A percentile compares a stretch with the other conserved stretches of the same genome.
These are phyloP conservation scores for Anodontia alba DNA, from an alignment of 2,888 invertebrate genomes.

Conservation along the genomic window DNA sequence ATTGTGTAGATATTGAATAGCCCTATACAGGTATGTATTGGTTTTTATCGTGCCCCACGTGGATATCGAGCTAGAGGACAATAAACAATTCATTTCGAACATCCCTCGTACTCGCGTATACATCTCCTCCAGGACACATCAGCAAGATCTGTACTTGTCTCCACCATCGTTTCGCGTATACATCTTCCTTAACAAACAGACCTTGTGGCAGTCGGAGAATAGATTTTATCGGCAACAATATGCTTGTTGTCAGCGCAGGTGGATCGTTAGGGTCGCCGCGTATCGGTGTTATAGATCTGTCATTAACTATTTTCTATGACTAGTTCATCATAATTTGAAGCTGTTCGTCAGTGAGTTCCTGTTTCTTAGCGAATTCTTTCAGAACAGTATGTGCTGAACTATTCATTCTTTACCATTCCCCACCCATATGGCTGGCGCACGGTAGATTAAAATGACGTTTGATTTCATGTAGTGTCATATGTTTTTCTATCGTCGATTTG, in stretches of 20 bases:
- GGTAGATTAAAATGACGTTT: constrained; percentile 47
- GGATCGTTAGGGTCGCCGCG: constrained; percentile 8
- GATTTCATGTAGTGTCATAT: constrained; percentile 21
- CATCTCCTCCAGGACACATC: too few species aligned
- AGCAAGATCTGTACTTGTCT: constrained; percentile 34
- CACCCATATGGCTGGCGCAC: constrained; percentile 33
- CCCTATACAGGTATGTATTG: too few species aligned
- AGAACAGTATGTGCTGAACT: constrained; percentile 24
- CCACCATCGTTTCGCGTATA: constrained; percentile 25
- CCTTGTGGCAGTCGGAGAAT: constrained; percentile 23
- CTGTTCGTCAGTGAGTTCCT: constrained; percentile 25
- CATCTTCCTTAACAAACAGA: constrained; percentile 22
- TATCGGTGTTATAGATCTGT: constrained; percentile 18
- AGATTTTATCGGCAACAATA: constrained; percentile 22
- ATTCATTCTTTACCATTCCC: constrained; percentile 36
- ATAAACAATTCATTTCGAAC: too few species aligned
- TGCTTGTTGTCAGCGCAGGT: constrained; percentile 25
- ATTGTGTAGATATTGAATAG: too few species aligned
- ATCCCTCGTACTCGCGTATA: too few species aligned
- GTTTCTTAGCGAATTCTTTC: constrained; percentile 23
- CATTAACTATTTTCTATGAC: constrained; percentile 22
- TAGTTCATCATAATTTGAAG: constrained; percentile 2
- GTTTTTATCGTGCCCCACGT: too few species aligned
- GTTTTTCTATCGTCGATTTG: constrained; percentile 17
- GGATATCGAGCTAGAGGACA: too few species aligned